A percentile compares a stretch with the other conserved stretches of the same genome.
Evolutionary conservation across 2,888 invertebrate species (phyloP).

Genomic region (Ashinkailepas kermadecensis): DNA sequence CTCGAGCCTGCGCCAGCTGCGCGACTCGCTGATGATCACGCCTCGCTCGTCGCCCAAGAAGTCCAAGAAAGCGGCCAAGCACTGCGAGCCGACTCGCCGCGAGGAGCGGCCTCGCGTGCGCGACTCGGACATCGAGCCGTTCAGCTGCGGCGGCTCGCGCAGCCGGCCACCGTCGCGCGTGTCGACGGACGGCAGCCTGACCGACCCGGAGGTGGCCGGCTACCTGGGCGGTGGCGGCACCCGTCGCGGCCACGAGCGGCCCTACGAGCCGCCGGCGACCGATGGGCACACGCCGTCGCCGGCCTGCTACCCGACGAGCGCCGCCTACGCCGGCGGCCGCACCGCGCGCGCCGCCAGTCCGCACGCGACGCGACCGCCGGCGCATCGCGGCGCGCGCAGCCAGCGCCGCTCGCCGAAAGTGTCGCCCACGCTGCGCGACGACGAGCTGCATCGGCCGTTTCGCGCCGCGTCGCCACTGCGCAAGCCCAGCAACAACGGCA

Average conservation of each 20-base stretch:
- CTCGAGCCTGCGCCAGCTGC: slow-evolving; percentile 65
- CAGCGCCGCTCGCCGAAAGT: not conserved
- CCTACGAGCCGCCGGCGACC: not conserved
- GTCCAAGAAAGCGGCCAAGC: not conserved
- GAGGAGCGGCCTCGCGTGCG: slow-evolving; percentile 23
- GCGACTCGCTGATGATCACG: slow-evolving; percentile 60
- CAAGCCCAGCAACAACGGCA: slow-evolving; percentile 2
- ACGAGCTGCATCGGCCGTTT: not conserved
- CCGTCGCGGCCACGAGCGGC: slow-evolving; percentile 25
- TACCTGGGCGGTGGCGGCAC: slow-evolving; percentile 29
- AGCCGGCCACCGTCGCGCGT: slow-evolving; percentile 9
- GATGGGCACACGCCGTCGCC: slow-evolving; percentile 13
- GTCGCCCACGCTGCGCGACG: not conserved
- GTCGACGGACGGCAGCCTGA: slow-evolving; percentile 21
- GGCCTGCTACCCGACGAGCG: not conserved
- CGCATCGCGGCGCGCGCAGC: not conserved
- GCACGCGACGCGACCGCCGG: not conserved
- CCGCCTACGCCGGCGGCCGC: no score
- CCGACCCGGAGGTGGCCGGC: slow-evolving; percentile 28
- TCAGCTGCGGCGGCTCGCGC: slow-evolving; percentile 25
- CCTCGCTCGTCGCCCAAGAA: slow-evolving; percentile 46
- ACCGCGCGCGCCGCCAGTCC: not conserved
- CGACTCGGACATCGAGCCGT: slow-evolving; percentile 4
- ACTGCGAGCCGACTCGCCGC: not conserved
- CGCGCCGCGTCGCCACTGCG: not conserved